Evolutionary conservation across 1,140 invertebrate genomes (phyloP), one percentile per base, ranked within the genome.

Genomic region (Drosophila serrata): DNA sequence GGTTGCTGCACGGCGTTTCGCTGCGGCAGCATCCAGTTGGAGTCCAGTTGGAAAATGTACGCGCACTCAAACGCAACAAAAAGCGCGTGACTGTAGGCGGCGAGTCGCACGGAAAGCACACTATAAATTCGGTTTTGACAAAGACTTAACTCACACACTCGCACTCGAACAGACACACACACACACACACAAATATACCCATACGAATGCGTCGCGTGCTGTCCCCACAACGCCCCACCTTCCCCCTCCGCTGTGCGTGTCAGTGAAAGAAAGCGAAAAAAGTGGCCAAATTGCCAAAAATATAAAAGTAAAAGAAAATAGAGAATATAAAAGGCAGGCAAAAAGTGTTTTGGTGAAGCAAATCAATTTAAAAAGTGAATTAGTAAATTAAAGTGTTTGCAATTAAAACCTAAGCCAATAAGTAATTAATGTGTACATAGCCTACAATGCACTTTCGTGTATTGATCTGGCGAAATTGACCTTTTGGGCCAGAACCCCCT

Each of bases 31-130:
- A 88, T 88, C 84, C 84, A 88, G 84, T 88, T 88, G 84, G 77
- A 90, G 88, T 88, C 84, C 84, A 88, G 84, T 88, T 88, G 84
- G 85, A 90, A 88, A 88, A 90, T 79, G 81, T 85, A 90, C 81
- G 84, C 84, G 84, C 73, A 87, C 43, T 87, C 35, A 82, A 84
- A 87, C 84, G 85, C 84, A 87, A 65, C 84, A 33, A 67, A 88
- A 84, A 87, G 76, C 84, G 84, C 84, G 84, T 84, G 53, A 43
- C 72, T 55, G 64, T 15, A 61, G 51, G 72, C 76, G 86, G 76
- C 79, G 70, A 61, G 65, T 58, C 57, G 79, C 75, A 39, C 55
- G 40, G 29, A 70, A 72, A 43, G 62, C 48, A 75, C 56, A 51
- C 48, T 61, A 59, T 29, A 45, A 49, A 67, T 59, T 73, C 59